Conservation (phyloP, 2,888 invertebrate genomes). For the Caenorhabditis sinica region DNA sequence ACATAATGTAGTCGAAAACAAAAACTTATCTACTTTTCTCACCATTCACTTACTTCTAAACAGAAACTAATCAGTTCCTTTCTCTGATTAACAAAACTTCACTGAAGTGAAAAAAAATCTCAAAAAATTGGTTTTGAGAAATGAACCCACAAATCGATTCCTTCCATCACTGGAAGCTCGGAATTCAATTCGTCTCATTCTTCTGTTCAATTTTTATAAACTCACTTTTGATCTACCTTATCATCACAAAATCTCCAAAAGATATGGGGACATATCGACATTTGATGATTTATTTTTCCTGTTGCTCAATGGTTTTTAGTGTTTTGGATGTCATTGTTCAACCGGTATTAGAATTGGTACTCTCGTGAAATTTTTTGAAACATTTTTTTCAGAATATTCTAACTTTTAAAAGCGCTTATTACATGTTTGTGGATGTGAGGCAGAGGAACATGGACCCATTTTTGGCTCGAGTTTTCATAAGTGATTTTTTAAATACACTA, state of each 20-base stretch:
- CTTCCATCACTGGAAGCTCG: not conserved
- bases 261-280: constrained; percentile 57
- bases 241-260: constrained; percentile 46
- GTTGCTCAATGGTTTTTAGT: constrained; percentile 47
- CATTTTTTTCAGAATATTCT: constrained; percentile 24
- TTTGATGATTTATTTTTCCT: constrained; percentile 55
- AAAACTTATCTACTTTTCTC: too few species aligned
- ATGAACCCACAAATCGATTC: not conserved
- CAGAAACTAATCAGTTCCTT: too few species aligned
- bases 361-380: not conserved
- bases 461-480: not conserved
- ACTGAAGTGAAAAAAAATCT: too few species aligned
- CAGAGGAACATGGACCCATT: constrained; percentile 7
- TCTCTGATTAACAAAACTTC: too few species aligned
- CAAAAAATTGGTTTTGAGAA: too few species aligned
- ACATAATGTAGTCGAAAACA: too few species aligned
- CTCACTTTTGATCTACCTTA: constrained; percentile 41
- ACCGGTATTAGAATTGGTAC: constrained; percentile 34
- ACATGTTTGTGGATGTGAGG: constrained; percentile 32
- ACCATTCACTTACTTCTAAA: too few species aligned
- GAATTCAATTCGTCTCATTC: constrained; percentile 6
- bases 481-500: too few species aligned
- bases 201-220: constrained; percentile 24
- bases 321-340: constrained; percentile 39
- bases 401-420: constrained; percentile 29